phyloP scores from a whole-genome alignment of 1,140 invertebrate species.

The Muscidifurax raptorellus region DNA sequence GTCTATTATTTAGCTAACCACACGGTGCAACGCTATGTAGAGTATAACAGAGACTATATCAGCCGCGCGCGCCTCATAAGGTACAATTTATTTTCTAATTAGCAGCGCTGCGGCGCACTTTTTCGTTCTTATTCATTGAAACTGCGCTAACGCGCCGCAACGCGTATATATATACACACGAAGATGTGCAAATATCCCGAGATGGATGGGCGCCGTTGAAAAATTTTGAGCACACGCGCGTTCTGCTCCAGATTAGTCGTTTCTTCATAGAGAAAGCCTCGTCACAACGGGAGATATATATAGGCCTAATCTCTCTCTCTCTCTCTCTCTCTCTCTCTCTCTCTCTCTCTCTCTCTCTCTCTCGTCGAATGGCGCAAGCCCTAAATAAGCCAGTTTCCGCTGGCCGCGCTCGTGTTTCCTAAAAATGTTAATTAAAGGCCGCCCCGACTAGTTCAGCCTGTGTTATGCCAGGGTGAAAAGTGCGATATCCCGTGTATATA shows the following conservation, averaged over 20 bases:
- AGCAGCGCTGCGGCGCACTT: neutral
- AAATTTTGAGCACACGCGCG: neutral
- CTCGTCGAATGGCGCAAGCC: neutral
- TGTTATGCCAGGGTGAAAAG: neutral
- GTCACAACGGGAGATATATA: too few species aligned
- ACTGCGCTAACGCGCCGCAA: conserved; percentile 4
- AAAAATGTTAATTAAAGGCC: neutral
- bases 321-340: neutral
- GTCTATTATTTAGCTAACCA: conserved; percentile 46
- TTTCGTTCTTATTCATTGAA: conserved; percentile 25
- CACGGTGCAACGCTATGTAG: neutral
- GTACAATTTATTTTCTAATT: conserved; percentile 49
- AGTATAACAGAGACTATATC: neutral
- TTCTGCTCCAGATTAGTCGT: neutral
- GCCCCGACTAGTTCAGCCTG: neutral
- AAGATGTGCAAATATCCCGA: neutral
- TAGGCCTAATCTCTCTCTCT: too few species aligned
- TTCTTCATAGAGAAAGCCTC: neutral
- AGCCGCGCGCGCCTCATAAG: conserved; percentile 16
- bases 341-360: neutral
- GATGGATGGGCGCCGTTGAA: neutral
- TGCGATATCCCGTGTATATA: too few species aligned
- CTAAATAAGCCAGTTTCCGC: neutral
- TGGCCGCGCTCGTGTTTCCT: neutral
- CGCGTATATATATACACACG: neutral